phyloP scores from a whole-genome alignment of 2,113 vertebrate genomes.

The Anhinga rufa region DNA sequence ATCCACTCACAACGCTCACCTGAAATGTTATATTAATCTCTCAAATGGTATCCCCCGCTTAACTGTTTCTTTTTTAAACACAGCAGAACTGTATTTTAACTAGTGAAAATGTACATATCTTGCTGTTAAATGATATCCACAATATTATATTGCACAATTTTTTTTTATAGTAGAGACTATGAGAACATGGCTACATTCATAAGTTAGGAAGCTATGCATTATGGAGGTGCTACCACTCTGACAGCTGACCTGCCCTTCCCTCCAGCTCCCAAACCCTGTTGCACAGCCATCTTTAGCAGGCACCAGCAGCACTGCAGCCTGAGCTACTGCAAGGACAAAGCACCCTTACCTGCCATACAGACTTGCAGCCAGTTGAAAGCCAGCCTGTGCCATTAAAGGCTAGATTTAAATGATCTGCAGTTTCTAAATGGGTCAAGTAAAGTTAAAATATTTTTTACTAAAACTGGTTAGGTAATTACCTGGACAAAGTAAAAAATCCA shows the following conservation, averaged over 20 bases:
- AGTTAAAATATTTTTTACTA: background rate
- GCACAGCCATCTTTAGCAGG: background rate
- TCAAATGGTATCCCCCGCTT: background rate
- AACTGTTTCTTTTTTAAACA: background rate
- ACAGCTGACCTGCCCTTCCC: background rate
- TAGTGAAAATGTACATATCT: background rate
- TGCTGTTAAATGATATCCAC: background rate
- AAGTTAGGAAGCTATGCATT: background rate
- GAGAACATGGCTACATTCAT: background rate
- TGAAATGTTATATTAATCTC: background rate
- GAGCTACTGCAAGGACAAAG: background rate
- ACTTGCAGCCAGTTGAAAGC: background rate
- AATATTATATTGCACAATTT: background rate
- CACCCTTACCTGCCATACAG: background rate
- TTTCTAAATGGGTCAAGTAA: background rate
- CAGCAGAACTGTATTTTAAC: background rate
- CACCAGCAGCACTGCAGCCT: background rate
- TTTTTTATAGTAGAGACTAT: background rate
- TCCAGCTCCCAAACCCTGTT: background rate
- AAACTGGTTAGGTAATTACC: background rate
- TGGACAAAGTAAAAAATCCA: background rate
- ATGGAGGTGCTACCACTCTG: background rate
- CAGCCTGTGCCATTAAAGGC: background rate
- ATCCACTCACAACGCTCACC: rapidly evolving
- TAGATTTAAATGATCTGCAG: background rate